These are phyloP conservation scores for Zalophus californianus DNA, from an alignment of 2,797 vertebrate genomes.

Conservation along the genomic window DNA sequence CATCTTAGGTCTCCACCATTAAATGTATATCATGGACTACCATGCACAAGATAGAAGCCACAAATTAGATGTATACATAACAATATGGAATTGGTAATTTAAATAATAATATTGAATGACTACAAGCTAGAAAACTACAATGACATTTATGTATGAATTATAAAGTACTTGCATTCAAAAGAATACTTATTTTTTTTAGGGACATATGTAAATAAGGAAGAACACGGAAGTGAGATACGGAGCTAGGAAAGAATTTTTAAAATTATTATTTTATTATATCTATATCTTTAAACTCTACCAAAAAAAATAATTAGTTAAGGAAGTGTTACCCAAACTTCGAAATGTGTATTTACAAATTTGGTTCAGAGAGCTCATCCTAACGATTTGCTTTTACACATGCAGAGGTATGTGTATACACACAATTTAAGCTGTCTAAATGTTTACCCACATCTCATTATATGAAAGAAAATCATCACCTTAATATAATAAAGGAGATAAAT, in stretches of 20 bases:
- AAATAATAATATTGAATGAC: neutral
- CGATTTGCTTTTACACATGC: neutral
- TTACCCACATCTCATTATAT: neutral
- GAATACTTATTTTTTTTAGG: neutral
- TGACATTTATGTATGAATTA: neutral
- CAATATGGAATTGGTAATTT: neutral
- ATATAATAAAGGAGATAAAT: neutral
- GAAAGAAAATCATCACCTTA: neutral
- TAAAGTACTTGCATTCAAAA: neutral
- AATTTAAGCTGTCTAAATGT: neutral
- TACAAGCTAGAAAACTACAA: neutral
- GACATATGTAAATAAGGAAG: neutral
- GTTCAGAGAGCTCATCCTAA: neutral
- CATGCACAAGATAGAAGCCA: neutral
- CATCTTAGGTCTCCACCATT: neutral
- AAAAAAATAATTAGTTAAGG: neutral
- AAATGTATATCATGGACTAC: neutral
- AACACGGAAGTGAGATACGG: neutral
- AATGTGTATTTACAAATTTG: neutral
- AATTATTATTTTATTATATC: neutral
- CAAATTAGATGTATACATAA: neutral
- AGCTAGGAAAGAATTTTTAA: neutral
- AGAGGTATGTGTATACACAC: neutral
- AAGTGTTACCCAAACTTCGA: neutral
- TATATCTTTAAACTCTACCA: neutral